These are phyloP conservation scores for Apis laboriosa DNA, from an alignment of 1,140 invertebrate genomes.

Conservation along the genomic window DNA sequence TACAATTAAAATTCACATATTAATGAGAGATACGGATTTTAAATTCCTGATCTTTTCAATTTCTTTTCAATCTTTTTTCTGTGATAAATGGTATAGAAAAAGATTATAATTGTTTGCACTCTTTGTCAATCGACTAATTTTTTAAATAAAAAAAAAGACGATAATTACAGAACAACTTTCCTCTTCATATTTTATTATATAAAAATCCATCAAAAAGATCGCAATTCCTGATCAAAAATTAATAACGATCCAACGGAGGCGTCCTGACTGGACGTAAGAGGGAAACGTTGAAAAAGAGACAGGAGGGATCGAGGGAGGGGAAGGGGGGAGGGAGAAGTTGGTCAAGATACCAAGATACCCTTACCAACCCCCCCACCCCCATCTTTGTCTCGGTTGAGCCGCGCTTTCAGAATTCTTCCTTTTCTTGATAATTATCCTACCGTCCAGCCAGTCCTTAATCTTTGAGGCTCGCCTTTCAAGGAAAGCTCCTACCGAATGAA, in stretches of 20 bases:
- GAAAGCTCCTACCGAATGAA: slow-evolving; percentile 72
- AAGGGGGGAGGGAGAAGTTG: neutral
- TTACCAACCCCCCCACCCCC: neutral
- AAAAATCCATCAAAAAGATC: too few relatives aligned
- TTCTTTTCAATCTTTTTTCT: too few relatives aligned
- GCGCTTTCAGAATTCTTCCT: slow-evolving; percentile 70
- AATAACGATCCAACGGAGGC: neutral
- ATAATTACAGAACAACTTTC: too few relatives aligned
- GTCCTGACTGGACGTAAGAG: neutral
- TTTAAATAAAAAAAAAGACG: neutral
- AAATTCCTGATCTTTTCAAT: too few relatives aligned
- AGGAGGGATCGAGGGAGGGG: neutral
- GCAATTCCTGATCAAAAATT: too few relatives aligned
- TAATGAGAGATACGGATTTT: too few relatives aligned
- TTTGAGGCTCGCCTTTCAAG: slow-evolving; percentile 72
- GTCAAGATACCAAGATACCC: slow-evolving; percentile 10
- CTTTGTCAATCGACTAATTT: neutral
- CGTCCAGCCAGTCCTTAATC: slow-evolving; percentile 72
- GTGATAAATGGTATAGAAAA: too few relatives aligned
- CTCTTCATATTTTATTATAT: too few relatives aligned
- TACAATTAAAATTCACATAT: too few relatives aligned
- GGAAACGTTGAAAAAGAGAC: slow-evolving; percentile 3
- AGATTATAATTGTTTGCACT: too few relatives aligned
- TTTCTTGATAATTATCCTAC: slow-evolving; percentile 75
- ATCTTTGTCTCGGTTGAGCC: slow-evolving; percentile 68